phyloP scores from a whole-genome alignment of 2,113 vertebrate genomes.

The Cryptotis parvus region DNA sequence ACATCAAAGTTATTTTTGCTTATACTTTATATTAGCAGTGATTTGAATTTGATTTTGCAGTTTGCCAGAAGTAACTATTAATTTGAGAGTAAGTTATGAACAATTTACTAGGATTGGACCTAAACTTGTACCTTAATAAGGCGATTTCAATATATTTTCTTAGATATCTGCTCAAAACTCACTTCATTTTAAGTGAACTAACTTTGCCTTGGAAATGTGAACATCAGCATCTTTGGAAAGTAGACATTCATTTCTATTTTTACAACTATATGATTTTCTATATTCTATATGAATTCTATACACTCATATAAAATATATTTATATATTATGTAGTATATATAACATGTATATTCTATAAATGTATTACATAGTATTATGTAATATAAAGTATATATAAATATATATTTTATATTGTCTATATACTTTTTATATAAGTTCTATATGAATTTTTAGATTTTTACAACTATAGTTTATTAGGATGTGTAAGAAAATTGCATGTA shows the following conservation, averaged over 20 bases:
- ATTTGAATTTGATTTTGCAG: constrained; percentile 7
- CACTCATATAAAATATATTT: too few relatives aligned
- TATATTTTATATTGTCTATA: too few relatives aligned
- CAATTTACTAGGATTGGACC: neutral
- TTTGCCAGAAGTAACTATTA: neutral
- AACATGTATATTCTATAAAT: too few relatives aligned
- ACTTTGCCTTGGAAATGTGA: neutral
- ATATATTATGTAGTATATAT: too few relatives aligned
- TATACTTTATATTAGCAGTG: neutral
- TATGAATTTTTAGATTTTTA: neutral
- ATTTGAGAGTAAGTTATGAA: neutral
- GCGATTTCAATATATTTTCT: neutral
- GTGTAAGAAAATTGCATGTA: neutral
- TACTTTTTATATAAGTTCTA: neutral
- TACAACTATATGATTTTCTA: too few relatives aligned
- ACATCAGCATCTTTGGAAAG: neutral
- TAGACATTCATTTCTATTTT: neutral
- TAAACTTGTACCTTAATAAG: neutral
- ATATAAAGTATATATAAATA: too few relatives aligned
- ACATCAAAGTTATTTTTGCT: neutral
- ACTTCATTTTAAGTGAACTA: neutral
- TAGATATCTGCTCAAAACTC: neutral
- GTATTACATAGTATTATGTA: too few relatives aligned
- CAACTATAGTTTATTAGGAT: neutral
- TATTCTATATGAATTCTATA: too few relatives aligned